Conservation (phyloP, 2,113 vertebrate species). For the Struthio camelus region DNA sequence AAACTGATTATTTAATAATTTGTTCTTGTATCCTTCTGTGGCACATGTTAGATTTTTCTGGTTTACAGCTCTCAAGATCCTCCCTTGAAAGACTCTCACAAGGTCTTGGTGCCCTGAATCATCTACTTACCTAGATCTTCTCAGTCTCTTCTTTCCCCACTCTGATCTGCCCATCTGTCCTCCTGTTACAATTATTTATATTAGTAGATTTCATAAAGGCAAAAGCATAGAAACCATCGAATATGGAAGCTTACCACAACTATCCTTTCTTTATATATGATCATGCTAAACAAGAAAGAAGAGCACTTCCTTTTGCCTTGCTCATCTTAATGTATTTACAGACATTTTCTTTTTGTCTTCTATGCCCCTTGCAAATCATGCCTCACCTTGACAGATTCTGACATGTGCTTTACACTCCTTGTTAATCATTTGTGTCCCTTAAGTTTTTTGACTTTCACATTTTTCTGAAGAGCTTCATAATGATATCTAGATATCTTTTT, state of each 20-base stretch:
- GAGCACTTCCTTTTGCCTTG: background rate
- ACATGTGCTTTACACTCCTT: background rate
- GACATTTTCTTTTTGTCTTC: too few species aligned
- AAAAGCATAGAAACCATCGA: background rate
- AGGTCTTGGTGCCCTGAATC: fast-evolving
- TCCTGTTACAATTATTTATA: background rate
- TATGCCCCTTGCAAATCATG: background rate
- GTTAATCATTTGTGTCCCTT: background rate
- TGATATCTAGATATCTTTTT: background rate
- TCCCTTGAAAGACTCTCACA: background rate
- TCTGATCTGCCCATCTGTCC: background rate
- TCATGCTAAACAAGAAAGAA: background rate
- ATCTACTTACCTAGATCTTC: background rate
- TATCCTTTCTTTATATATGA: background rate
- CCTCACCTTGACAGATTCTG: background rate
- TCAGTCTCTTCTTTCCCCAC: background rate
- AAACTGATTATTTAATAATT: slow-evolving; percentile 3
- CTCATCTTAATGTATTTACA: too few species aligned
- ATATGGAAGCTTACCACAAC: background rate
- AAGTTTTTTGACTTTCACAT: background rate
- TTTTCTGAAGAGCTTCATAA: background rate
- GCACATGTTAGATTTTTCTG: background rate
- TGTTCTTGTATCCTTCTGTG: background rate
- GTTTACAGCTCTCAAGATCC: background rate
- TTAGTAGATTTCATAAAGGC: background rate